Evolutionary conservation across 2,797 vertebrate species (phyloP).

Genomic region (Steatocranus sp.): DNA sequence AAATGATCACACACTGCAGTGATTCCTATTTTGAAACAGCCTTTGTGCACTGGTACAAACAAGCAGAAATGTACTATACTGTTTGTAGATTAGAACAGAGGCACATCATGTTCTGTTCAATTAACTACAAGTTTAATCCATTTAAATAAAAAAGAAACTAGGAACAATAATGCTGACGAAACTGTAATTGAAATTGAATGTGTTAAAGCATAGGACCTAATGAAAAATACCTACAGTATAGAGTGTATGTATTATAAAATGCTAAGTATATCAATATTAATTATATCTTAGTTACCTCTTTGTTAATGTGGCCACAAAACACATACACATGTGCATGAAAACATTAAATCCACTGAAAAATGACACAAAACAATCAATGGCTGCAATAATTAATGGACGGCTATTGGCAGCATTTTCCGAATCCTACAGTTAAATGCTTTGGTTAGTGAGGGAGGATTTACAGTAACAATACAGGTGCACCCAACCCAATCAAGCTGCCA

Average conservation of each 20-base stretch:
- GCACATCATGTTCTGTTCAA: background rate
- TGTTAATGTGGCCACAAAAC: background rate
- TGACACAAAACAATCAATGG: conserved; percentile 23
- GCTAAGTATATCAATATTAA: background rate
- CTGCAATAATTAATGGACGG: conserved; percentile 13
- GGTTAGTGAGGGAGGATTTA: conserved; percentile 23
- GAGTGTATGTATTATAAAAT: background rate
- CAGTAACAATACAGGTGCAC: conserved; percentile 12
- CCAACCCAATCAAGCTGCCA: background rate
- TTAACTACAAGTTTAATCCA: background rate
- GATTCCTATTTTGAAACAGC: background rate
- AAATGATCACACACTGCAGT: background rate
- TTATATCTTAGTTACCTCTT: background rate
- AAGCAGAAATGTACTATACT: background rate
- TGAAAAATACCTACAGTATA: background rate
- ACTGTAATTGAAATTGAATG: background rate
- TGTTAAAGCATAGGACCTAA: background rate
- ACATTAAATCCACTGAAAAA: conserved; percentile 2
- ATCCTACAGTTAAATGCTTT: conserved; percentile 24
- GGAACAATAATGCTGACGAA: background rate
- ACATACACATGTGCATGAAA: background rate
- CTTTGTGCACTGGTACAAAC: background rate
- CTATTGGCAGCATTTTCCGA: conserved; percentile 23
- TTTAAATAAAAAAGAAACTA: background rate
- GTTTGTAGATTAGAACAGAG: background rate